Percentiles rank a stretch among this genome's conserved stretches.
Evolutionary conservation across 2,797 vertebrate genomes (phyloP).

Genomic region (Rhyacichthys aspro): DNA sequence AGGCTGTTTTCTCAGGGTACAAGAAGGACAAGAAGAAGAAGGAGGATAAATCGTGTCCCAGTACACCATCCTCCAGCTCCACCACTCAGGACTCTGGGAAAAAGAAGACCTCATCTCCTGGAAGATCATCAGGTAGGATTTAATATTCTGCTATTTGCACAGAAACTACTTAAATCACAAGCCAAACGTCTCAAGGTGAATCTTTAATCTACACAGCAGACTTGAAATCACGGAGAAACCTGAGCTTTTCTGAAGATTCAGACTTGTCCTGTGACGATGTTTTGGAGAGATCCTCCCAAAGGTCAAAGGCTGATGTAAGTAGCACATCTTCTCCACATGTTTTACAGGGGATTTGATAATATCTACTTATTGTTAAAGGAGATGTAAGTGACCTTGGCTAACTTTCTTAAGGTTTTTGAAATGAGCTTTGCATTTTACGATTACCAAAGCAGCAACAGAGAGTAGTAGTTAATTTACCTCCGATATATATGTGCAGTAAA

Average conservation of each 20-base stretch:
- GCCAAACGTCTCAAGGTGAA: background rate
- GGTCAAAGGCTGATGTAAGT: conserved; percentile 93
- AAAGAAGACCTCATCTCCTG: conserved; percentile 76
- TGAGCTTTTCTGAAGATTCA: conserved; percentile 96
- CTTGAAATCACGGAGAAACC: conserved; percentile 86
- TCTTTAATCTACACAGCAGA: conserved; percentile 71
- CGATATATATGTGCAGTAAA: background rate
- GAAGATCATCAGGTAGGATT: conserved; percentile 84
- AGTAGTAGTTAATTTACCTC: background rate
- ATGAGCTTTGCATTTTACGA: too few species aligned
- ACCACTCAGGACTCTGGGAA: conserved; percentile 89
- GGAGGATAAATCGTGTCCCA: conserved; percentile 89
- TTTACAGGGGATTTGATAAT: too few species aligned
- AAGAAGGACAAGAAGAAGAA: conserved; percentile 98
- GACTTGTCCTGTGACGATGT: conserved; percentile 96
- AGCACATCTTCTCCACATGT: background rate
- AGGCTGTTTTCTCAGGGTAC: conserved; percentile 95
- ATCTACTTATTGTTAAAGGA: background rate
- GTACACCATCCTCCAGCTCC: conserved; percentile 91
- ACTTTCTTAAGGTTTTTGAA: background rate
- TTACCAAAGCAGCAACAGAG: background rate
- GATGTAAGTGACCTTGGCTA: background rate
- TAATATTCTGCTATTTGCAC: background rate
- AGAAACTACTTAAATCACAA: too few species aligned
- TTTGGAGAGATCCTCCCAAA: conserved; percentile 93